Evolutionary conservation across 2,888 invertebrate genomes (phyloP).

Genomic region (Noctua fimbriata): DNA sequence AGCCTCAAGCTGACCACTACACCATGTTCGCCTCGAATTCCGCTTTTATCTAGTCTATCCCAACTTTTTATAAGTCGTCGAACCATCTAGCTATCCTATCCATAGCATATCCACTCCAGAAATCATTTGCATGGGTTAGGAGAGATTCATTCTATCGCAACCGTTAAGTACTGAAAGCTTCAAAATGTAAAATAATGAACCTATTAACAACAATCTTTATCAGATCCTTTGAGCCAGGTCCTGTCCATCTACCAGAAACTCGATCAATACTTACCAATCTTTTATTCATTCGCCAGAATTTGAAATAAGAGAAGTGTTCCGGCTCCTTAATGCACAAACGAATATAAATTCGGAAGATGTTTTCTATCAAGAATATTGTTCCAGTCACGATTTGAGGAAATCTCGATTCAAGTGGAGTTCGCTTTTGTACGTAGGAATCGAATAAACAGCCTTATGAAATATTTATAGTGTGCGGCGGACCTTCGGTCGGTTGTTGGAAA

Average conservation of each 20-base stretch:
- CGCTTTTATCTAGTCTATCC: neutral
- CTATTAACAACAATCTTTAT: neutral
- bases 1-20: neutral
- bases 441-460: conserved; percentile 71
- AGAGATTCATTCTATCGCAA: neutral
- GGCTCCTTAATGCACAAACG: conserved; percentile 54
- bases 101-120: neutral
- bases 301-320: conserved; percentile 50
- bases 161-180: neutral
- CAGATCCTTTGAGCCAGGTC: neutral
- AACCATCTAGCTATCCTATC: neutral
- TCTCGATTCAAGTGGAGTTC: conserved; percentile 68
- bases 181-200: neutral
- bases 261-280: conserved; percentile 40
- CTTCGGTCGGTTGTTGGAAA: conserved; percentile 37
- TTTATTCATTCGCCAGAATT: conserved; percentile 52
- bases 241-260: conserved; percentile 17
- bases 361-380: conserved; percentile 68
- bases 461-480: conserved; percentile 62
- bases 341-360: conserved; percentile 66
- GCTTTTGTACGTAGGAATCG: conserved; percentile 68
- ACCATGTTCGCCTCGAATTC: neutral
- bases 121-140: neutral
- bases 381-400: conserved; percentile 67
- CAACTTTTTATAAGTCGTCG: no score